These are phyloP conservation scores for Diuraphis noxia DNA, from an alignment of 1,140 invertebrate species.

Conservation along the genomic window DNA sequence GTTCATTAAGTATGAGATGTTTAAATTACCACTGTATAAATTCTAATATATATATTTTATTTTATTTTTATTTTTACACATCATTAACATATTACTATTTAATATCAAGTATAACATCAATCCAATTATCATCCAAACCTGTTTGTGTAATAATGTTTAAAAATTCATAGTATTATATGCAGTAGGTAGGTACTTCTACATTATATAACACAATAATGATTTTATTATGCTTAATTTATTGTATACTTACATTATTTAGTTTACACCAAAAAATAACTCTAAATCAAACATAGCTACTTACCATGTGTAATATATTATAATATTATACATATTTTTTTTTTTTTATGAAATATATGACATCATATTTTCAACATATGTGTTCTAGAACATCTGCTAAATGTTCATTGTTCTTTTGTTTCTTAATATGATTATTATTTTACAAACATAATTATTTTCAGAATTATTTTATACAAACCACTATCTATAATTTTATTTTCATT, in stretches of 20 bases:
- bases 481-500: background rate
- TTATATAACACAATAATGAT: background rate
- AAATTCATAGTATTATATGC: conserved; percentile 1
- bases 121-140: background rate
- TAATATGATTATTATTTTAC: background rate
- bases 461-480: background rate
- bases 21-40: background rate
- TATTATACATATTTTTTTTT: background rate
- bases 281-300: background rate
- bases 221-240: background rate
- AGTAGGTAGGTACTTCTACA: background rate
- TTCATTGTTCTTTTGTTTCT: background rate
- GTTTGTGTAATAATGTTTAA: background rate
- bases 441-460: background rate
- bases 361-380: background rate
- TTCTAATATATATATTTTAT: background rate
- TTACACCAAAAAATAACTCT: background rate
- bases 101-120: background rate
- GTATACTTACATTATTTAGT: background rate
- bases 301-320: background rate
- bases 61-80: too few relatives aligned
- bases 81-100: background rate
- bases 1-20: background rate
- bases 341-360: background rate
- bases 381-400: background rate